These are phyloP conservation scores for Rhinichthys klamathensis DNA, from an alignment of 2,113 vertebrate species.

Conservation along the genomic window DNA sequence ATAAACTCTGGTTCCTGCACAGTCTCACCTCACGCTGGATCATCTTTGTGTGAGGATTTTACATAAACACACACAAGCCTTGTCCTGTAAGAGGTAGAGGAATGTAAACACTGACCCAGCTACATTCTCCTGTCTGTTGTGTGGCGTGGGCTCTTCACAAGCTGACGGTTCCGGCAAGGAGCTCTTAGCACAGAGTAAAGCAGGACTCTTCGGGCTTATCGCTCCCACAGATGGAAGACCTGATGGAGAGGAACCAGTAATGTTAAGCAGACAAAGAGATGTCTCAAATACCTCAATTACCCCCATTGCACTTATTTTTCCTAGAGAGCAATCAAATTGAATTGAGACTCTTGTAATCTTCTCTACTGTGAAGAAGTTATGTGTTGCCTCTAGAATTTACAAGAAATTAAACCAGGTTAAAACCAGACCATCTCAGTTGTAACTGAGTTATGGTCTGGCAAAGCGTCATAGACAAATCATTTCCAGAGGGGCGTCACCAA, in stretches of 20 bases:
- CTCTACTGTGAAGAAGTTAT: neutral
- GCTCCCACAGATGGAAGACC: constrained; percentile 42
- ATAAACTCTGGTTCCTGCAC: constrained; percentile 62
- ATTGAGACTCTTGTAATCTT: neutral
- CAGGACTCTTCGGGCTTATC: constrained; percentile 23
- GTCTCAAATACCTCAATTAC: neutral
- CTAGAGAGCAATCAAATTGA: neutral
- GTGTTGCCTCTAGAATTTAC: neutral
- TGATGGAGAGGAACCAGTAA: constrained; percentile 32
- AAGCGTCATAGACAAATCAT: too few species aligned
- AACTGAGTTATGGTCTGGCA: too few species aligned
- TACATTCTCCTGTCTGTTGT: constrained; percentile 49
- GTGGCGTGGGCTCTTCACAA: constrained; percentile 20
- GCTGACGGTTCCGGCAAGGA: constrained; percentile 24
- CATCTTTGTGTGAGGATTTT: constrained; percentile 44
- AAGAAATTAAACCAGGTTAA: too few species aligned
- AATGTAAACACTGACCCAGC: constrained; percentile 62
- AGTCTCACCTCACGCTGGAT: constrained; percentile 51
- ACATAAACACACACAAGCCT: constrained; percentile 57
- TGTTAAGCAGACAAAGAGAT: neutral
- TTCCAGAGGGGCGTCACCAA: too few species aligned
- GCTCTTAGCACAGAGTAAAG: neutral
- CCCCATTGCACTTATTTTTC: neutral
- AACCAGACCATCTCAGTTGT: too few species aligned
- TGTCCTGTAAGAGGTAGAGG: constrained; percentile 44